These are phyloP conservation scores for Musca domestica DNA, from an alignment of 1,140 invertebrate genomes.

Conservation along the genomic window DNA sequence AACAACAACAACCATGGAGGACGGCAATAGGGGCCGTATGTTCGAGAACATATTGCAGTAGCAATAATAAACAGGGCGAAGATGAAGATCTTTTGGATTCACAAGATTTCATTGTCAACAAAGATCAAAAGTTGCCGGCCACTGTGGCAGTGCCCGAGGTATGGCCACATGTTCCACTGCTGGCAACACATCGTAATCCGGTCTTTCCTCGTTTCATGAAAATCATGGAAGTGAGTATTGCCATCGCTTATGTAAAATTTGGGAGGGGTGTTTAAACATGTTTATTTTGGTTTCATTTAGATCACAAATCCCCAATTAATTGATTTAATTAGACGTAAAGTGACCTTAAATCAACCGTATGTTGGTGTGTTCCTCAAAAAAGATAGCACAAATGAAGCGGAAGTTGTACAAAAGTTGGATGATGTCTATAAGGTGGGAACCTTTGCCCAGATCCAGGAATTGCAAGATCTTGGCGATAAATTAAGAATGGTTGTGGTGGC, in stretches of 20 bases:
- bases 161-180: constrained; percentile 93
- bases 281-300: constrained; percentile 55
- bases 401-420: constrained; percentile 79
- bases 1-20: constrained; percentile 5
- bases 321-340: constrained; percentile 88
- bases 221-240: constrained; percentile 78
- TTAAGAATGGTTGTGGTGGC: constrained; percentile 91
- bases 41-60: constrained; percentile 24
- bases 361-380: constrained; percentile 96
- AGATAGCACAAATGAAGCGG: constrained; percentile 84
- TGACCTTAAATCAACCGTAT: constrained; percentile 95
- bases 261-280: neutral
- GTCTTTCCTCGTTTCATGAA: constrained; percentile 99
- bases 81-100: constrained; percentile 21
- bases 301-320: constrained; percentile 85
- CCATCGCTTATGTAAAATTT: neutral
- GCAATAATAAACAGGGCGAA: constrained; percentile 24
- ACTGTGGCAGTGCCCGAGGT: constrained; percentile 94
- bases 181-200: constrained; percentile 91
- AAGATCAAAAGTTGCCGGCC: constrained; percentile 66
- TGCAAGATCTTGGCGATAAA: constrained; percentile 92
- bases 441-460: constrained; percentile 97
- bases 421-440: constrained; percentile 92
- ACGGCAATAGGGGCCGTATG: neutral
- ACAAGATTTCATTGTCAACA: constrained; percentile 19